Percentiles rank a stretch among this genome's conserved stretches.
Conservation (phyloP, 2,113 vertebrate species). For the Tringa solitaria region DNA sequence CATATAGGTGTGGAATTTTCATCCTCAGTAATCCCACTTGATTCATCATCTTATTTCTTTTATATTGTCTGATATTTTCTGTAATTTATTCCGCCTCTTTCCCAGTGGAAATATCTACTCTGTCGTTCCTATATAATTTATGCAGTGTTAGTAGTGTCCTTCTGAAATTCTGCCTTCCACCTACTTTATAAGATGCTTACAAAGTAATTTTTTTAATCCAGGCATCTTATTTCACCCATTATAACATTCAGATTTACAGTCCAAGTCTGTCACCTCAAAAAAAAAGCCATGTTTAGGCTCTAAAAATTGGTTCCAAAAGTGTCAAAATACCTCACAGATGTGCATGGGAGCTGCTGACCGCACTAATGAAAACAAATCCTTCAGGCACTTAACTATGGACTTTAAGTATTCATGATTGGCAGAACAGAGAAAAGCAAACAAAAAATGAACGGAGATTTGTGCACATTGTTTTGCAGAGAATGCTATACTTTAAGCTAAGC, state of each 20-base stretch:
- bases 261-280: not conserved
- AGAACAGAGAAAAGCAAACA: not conserved
- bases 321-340: not conserved
- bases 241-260: not conserved
- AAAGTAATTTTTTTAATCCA: not conserved
- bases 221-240: not conserved
- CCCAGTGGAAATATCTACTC: not conserved
- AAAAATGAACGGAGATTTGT: not conserved
- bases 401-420: not conserved
- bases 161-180: not conserved
- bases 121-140: not conserved
- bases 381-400: not conserved
- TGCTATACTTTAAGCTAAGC: not conserved
- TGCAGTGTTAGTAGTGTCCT: not conserved
- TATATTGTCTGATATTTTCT: not conserved
- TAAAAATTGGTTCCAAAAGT: not conserved
- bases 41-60: not conserved
- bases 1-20: not conserved
- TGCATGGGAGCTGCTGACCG: not conserved
- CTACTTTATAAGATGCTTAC: not conserved
- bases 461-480: not conserved
- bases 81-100: not conserved
- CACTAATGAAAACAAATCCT: not conserved
- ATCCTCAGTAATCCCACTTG: not conserved
- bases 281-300: not conserved